Evolutionary conservation across 1,140 invertebrate genomes (phyloP), one percentile per base, ranked within the genome.

Genomic region (Papilio polyxenes): DNA sequence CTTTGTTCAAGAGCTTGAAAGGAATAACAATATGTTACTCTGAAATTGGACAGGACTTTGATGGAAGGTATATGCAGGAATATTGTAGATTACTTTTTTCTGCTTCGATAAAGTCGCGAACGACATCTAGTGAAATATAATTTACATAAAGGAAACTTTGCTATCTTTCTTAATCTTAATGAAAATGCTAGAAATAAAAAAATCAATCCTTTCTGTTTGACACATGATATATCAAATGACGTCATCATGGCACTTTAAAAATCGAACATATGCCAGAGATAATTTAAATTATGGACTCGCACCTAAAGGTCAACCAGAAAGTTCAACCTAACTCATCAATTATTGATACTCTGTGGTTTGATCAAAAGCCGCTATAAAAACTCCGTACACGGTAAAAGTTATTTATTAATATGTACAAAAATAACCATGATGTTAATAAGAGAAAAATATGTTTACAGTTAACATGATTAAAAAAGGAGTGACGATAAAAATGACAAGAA

Each of bases 241-340:
- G 81, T 51, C 75, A 82, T 59, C 13, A 48, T 69, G 40, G 59
- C 40, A 51, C 31, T 76, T 77, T 44, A 76, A 82, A 82, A 76
- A 76, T 44, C 59, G 75, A 76, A 77, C 74, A 82, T 82, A 75
- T 82, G 81, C 75, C 56, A 75, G 20, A 56, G 49, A 20, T 44
- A 76, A 82, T 76, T 82, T 82, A 65, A 82, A 56, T 62, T 53
- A 15, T 65, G 74, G 44, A 20, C 10, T 59, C 75, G 15, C 20
- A 75, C 10, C 15, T 11, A 82, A 82, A 82, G 81, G 81, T 82
- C 81, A 82, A 62, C 81, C 53, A 75, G 81, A 82, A 82, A 82
- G 75, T 65, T 49, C 56, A 82, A 76, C 17, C 49, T 77, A 82
- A 77, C 75, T 77, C 81, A 82, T 82, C 75, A 82, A 82, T 82